Evolutionary conservation across 53 echinoderm and acorn worm species (phyloP).

Genomic region (Luidia sarsii): DNA sequence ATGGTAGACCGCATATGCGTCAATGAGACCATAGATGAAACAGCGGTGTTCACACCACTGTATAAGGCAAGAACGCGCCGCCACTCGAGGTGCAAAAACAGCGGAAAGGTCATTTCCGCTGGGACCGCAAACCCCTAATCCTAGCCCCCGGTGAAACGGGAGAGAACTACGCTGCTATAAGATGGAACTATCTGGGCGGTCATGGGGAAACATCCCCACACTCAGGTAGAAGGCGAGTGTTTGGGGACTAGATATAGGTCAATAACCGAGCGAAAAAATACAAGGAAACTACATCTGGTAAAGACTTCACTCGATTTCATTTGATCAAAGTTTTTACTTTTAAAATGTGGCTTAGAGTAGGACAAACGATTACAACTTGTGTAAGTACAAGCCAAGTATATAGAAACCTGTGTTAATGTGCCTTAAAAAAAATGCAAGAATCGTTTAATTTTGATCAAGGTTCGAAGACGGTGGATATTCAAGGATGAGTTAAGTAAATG

Average conservation of each 20-base stretch:
- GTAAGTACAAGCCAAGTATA: too few species aligned
- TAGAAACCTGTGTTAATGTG: too few species aligned
- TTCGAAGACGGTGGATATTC: too few species aligned
- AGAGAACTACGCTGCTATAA: slow-evolving; percentile 10
- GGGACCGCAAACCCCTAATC: slow-evolving; percentile 42
- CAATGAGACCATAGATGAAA: not conserved
- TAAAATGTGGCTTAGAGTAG: too few species aligned
- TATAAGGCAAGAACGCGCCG: not conserved
- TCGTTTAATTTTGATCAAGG: too few species aligned
- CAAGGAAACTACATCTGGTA: too few species aligned
- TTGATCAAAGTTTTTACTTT: too few species aligned
- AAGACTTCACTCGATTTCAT: too few species aligned
- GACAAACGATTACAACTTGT: too few species aligned
- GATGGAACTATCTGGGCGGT: slow-evolving; percentile 45
- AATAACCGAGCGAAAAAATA: not conserved
- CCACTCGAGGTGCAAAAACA: slow-evolving; percentile 43
- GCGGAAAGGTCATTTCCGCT: slow-evolving; percentile 59
- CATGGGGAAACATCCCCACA: slow-evolving; percentile 10
- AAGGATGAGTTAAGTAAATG: too few species aligned
- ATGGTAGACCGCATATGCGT: slow-evolving; percentile 10
- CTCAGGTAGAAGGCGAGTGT: slow-evolving; percentile 11
- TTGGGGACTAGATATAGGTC: slow-evolving; percentile 18
- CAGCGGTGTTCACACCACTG: not conserved
- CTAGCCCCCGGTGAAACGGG: slow-evolving; percentile 43
- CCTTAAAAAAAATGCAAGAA: too few species aligned